Evolutionary conservation across 2,113 vertebrate genomes (phyloP).

Genomic region (Capreolus pygargus): DNA sequence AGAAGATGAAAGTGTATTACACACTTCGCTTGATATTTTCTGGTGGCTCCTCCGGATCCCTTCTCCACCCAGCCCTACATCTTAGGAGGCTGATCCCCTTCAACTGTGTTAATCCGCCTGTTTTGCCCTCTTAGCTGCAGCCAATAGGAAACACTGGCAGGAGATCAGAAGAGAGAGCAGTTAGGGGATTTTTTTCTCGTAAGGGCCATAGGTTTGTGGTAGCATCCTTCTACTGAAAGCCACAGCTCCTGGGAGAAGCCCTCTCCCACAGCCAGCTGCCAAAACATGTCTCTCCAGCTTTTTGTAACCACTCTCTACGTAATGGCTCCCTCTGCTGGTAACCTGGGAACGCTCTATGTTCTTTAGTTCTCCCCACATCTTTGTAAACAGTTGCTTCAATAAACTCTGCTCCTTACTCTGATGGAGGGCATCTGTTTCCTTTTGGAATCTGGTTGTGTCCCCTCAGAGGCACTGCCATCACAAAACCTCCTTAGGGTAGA

Average conservation of each 20-base stretch:
- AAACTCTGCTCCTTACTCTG: background rate
- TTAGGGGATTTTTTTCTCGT: background rate
- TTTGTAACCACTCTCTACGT: background rate
- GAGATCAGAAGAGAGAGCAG: background rate
- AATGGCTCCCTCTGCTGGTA: background rate
- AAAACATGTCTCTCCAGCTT: background rate
- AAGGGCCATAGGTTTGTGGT: background rate
- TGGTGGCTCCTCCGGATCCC: background rate
- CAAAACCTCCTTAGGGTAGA: background rate
- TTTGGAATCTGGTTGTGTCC: background rate
- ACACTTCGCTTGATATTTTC: background rate
- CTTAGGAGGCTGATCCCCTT: background rate
- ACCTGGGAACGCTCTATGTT: background rate
- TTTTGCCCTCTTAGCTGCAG: background rate
- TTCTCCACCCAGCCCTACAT: background rate
- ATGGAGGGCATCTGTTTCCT: background rate
- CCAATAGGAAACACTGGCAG: background rate
- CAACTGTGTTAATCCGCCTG: background rate
- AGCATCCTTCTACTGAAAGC: background rate
- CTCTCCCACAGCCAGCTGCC: background rate
- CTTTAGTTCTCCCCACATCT: background rate
- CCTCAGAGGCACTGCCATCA: background rate
- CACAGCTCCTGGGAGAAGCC: background rate
- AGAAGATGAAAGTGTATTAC: background rate
- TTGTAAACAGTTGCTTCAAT: background rate